phyloP scores from a whole-genome alignment of 2,888 invertebrate species.

The Corythucha ciliata region DNA sequence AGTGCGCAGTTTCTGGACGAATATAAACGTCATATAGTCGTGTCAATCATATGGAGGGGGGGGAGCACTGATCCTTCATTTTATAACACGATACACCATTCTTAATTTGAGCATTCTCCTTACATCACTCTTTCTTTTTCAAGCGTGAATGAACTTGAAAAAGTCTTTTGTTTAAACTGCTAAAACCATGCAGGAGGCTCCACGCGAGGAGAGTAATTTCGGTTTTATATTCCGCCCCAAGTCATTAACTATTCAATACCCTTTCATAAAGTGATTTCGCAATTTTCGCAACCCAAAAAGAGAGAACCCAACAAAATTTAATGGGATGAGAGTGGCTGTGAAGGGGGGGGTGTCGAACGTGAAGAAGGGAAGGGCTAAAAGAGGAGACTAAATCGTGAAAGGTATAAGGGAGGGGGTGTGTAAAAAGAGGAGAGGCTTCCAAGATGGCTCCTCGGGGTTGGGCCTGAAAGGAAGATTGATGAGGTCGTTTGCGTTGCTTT shows the following conservation, averaged over 20 bases:
- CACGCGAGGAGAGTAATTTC: slow-evolving; percentile 15
- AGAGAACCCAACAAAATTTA: slow-evolving; percentile 18
- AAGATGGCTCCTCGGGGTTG: slow-evolving; percentile 11
- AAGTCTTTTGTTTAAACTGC: too few relatives aligned
- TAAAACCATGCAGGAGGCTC: too few relatives aligned
- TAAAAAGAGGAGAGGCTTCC: slow-evolving; percentile 15
- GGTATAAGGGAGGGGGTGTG: not conserved
- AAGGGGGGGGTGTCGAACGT: slow-evolving; percentile 3
- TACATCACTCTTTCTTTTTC: too few relatives aligned
- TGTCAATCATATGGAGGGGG: too few relatives aligned
- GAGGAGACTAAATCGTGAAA: not conserved
- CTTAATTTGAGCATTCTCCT: too few relatives aligned
- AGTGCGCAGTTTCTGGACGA: too few relatives aligned
- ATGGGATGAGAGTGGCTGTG: slow-evolving; percentile 10
- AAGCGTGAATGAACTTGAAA: too few relatives aligned
- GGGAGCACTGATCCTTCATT: too few relatives aligned
- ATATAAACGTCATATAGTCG: too few relatives aligned
- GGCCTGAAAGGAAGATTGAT: slow-evolving; percentile 31
- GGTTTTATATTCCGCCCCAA: slow-evolving; percentile 23
- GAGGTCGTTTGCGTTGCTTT: slow-evolving; percentile 30
- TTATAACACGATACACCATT: too few relatives aligned
- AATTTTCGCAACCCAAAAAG: slow-evolving; percentile 18
- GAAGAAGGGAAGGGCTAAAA: not conserved
- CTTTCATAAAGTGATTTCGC: slow-evolving; percentile 25
- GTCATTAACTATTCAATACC: slow-evolving; percentile 25